These are phyloP conservation scores for Alsophila aescularia DNA, from an alignment of 2,888 invertebrate species.

Conservation along the genomic window DNA sequence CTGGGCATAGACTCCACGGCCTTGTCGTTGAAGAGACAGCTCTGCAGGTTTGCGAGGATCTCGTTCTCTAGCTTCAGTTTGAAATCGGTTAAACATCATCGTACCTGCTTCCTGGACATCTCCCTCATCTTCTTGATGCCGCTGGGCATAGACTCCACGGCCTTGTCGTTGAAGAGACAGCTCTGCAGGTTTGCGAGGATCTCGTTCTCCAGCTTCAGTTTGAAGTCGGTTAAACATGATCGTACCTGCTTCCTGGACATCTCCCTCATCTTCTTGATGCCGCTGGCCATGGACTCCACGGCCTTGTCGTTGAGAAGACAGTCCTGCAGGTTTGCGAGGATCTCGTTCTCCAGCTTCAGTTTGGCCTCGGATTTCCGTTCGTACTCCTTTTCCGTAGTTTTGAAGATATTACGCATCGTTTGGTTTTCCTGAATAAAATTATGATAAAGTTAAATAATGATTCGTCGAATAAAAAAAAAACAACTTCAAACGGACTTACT, in stretches of 20 bases:
- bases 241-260: constrained; percentile 73
- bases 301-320: constrained; percentile 88
- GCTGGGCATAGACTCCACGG: too few relatives aligned
- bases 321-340: constrained; percentile 86
- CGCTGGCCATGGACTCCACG: constrained; percentile 80
- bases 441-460: neutral
- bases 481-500: too few relatives aligned
- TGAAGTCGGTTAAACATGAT: constrained; percentile 77
- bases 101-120: too few relatives aligned
- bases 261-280: constrained; percentile 78
- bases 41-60: too few relatives aligned
- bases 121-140: too few relatives aligned
- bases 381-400: constrained; percentile 62
- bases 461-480: too few relatives aligned
- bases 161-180: too few relatives aligned
- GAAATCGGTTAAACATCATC: too few relatives aligned
- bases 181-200: too few relatives aligned
- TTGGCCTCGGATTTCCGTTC: constrained; percentile 84
- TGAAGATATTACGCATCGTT: constrained; percentile 66
- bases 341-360: constrained; percentile 85
- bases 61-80: too few relatives aligned
- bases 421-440: constrained; percentile 78
- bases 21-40: too few relatives aligned
- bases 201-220: constrained; percentile 89
- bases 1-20: too few relatives aligned